phyloP scores from a whole-genome alignment of 1,140 invertebrate genomes.

The Drosophila cardini region DNA sequence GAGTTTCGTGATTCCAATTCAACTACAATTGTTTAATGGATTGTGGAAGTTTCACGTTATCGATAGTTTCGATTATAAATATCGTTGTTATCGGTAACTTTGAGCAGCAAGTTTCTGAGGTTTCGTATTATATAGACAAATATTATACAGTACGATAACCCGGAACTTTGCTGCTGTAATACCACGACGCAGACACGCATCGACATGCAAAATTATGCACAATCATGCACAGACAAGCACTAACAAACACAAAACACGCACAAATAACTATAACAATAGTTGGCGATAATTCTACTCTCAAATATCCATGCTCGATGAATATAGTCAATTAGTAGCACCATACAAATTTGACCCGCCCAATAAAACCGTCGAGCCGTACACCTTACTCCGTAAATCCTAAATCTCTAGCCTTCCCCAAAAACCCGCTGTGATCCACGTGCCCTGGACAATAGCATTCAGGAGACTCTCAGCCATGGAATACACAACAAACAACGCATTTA shows the following conservation, averaged over 20 bases:
- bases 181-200: slow-evolving; percentile 13
- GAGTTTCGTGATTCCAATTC: slow-evolving; percentile 55
- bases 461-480: background rate
- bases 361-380: background rate
- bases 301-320: slow-evolving; percentile 49
- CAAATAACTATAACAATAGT: slow-evolving; percentile 22
- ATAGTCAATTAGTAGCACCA: slow-evolving; percentile 65
- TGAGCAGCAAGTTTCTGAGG: slow-evolving; percentile 53
- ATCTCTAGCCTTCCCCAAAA: background rate
- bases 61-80: background rate
- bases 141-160: slow-evolving; percentile 51
- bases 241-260: slow-evolving; percentile 10
- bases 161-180: slow-evolving; percentile 54
- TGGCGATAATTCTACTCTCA: background rate
- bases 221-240: background rate
- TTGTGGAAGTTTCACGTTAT: background rate
- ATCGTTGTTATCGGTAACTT: slow-evolving; percentile 25
- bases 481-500: slow-evolving; percentile 55
- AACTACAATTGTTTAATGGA: slow-evolving; percentile 28
- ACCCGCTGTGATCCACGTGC: background rate
- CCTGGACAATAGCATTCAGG: background rate
- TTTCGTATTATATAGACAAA: slow-evolving; percentile 46
- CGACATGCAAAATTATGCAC: background rate
- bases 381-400: background rate
- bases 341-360: slow-evolving; percentile 44